Evolutionary conservation across 2,888 invertebrate genomes (phyloP).

Genomic region (Dascillus cervinus): DNA sequence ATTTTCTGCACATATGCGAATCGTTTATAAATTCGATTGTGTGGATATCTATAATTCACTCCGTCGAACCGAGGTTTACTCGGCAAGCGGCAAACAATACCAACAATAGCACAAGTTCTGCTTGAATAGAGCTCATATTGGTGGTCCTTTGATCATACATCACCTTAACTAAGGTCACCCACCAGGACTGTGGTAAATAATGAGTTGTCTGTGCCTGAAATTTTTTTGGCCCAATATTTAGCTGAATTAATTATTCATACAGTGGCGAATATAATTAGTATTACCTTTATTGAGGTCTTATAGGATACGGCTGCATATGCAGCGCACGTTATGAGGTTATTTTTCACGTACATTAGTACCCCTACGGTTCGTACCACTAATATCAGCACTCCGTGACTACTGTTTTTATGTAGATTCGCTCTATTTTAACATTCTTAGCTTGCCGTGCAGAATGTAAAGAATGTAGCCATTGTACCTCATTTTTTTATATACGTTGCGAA

Average conservation of each 20-base stretch:
- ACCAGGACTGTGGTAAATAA: slow-evolving; percentile 6
- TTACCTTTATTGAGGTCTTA: too few relatives aligned
- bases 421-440: slow-evolving; percentile 24
- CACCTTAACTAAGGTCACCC: too few relatives aligned
- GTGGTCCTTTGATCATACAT: too few relatives aligned
- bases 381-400: slow-evolving; percentile 26
- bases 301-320: slow-evolving; percentile 16
- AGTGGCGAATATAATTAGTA: too few relatives aligned
- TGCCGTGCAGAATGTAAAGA: slow-evolving; percentile 9
- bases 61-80: slow-evolving; percentile 5
- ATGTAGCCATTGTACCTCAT: slow-evolving; percentile 12
- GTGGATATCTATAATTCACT: slow-evolving; percentile 6
- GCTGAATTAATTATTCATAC: too few relatives aligned
- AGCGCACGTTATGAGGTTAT: slow-evolving; percentile 25
- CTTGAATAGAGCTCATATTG: slow-evolving; percentile 10
- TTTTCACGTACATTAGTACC: slow-evolving; percentile 27
- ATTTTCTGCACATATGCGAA: too few relatives aligned
- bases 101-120: slow-evolving; percentile 7
- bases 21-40: too few relatives aligned
- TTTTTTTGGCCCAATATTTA: too few relatives aligned
- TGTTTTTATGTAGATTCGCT: slow-evolving; percentile 24
- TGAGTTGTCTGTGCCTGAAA: too few relatives aligned
- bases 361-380: slow-evolving; percentile 23
- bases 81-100: slow-evolving; percentile 6
- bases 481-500: too few relatives aligned